Percentiles rank a stretch among this genome's conserved stretches.
Evolutionary conservation across 2,888 invertebrate genomes (phyloP).

Genomic region (Dasysyrphus tricinctus): DNA sequence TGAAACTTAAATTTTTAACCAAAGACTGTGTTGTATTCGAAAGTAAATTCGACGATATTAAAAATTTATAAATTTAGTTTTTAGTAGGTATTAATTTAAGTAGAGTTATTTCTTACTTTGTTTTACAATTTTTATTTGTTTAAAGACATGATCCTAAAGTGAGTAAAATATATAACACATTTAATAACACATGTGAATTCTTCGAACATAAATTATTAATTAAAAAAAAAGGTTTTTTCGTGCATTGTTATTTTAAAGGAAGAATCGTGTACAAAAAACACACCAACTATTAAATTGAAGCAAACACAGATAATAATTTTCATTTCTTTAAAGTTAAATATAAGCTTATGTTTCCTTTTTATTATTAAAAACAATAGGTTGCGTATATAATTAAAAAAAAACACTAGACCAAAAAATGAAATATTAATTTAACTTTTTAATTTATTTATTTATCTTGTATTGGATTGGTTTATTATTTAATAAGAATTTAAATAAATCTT

Average conservation of each 20-base stretch:
- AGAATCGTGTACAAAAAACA: no score
- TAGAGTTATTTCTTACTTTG: not conserved
- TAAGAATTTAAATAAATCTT: slow-evolving; percentile 48
- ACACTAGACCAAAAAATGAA: slow-evolving; percentile 7
- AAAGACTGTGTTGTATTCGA: slow-evolving; percentile 69
- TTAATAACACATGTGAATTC: not conserved
- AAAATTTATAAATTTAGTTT: slow-evolving; percentile 9
- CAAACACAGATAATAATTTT: not conserved
- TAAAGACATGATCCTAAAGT: not conserved
- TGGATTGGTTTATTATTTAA: not conserved
- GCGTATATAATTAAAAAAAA: not conserved
- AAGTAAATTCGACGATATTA: slow-evolving; percentile 20
- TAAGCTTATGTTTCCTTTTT: not conserved
- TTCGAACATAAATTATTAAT: not conserved
- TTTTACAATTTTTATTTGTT: not conserved
- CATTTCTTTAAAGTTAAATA: not conserved
- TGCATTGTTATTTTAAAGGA: no score
- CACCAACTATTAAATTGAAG: not conserved
- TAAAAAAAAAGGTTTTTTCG: no score
- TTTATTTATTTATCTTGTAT: slow-evolving; percentile 48
- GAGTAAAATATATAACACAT: not conserved
- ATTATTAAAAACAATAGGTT: not conserved
- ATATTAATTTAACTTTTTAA: slow-evolving; percentile 8
- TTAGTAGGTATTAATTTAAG: not conserved
- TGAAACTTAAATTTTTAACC: slow-evolving; percentile 53